Base-by-base conservation (phyloP, 2,113 vertebrate species). In the Phylloscopus whistleri region DNA sequence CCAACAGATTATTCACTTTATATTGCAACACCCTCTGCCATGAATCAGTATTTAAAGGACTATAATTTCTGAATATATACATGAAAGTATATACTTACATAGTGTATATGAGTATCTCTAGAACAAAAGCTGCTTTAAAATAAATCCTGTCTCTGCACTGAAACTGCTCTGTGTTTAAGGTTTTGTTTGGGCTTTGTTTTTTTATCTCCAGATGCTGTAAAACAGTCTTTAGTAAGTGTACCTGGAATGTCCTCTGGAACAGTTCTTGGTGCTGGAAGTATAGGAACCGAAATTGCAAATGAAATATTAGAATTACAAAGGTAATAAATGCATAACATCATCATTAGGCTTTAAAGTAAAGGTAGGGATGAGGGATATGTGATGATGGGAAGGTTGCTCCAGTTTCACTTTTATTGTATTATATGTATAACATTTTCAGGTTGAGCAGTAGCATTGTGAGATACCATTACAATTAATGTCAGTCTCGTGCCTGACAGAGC, bases 261-360 rank as follows among this genome's bases (percentile, higher is more conserved):
- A 48, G 97, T 99, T 94, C 98, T 99, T 74, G 99, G 99, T 90
- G 98, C 99, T 87, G 99, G 98, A 74, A 98, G 98, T 94, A 99
- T 99, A 28, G 98, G 99, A 94, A 98, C 98, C 0, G 98, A 99
- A 95, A 99, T 99, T 63, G 98, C 98, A 88, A 99, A 99, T 72
- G 98, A 99, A 96, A 97, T 99, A 82, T 82, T 99, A 95, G 98
- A 98, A 96, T 98, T 98, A 69, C 98, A 99, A 97, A 99, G 98
- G 99, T 99, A 96, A 95, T 87, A 30, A 84, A 51, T 1, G 5
- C 48, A 55, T 69, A n/a, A 43, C 9, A 53, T 39, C 31, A 33
- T 86, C 2, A 15, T 44, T 46, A 64, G 56, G 15, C 43, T 49
- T 77, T 70, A 77, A 53, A 91, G 23, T 74, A 30, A 88, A 77